A percentile compares a stretch with the other conserved stretches of the same genome.
phyloP scores from a whole-genome alignment of 2,888 invertebrate genomes.

The Tortricodes alternella region DNA sequence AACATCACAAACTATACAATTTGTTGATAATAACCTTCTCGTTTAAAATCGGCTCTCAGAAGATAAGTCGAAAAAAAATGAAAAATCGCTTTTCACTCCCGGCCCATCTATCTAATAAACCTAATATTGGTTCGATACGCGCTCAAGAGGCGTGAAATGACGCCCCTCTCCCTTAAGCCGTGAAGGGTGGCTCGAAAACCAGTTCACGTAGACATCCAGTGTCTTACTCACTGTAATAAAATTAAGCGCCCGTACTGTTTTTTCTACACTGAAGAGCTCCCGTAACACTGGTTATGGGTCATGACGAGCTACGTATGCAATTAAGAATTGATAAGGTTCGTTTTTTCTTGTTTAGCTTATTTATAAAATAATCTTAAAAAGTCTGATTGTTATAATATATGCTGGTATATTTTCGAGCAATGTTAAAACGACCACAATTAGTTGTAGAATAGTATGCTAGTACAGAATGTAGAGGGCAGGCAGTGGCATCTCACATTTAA shows the following conservation, averaged over 20 bases:
- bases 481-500: too few species aligned
- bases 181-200: conserved; percentile 47
- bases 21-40: conserved; percentile 25
- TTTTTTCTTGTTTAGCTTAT: conserved; percentile 39
- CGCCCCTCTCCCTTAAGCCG: conserved; percentile 51
- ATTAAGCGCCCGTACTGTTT: conserved; percentile 20
- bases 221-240: conserved; percentile 45
- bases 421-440: too few species aligned
- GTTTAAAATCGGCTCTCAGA: conserved; percentile 21
- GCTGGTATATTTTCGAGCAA: too few species aligned
- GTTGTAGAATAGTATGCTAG: too few species aligned
- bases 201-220: conserved; percentile 51
- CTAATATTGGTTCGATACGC: conserved; percentile 80
- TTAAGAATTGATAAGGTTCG: conserved; percentile 55
- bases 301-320: conserved; percentile 48
- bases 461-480: too few species aligned
- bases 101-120: conserved; percentile 79
- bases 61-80: conserved; percentile 51
- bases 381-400: not conserved
- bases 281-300: conserved; percentile 36
- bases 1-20: conserved; percentile 10
- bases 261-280: conserved; percentile 33
- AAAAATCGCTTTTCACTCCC: conserved; percentile 68
- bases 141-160: conserved; percentile 79
- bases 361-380: not conserved